phyloP scores from a whole-genome alignment of 2,797 vertebrate genomes.

The Scolopax rusticola region DNA sequence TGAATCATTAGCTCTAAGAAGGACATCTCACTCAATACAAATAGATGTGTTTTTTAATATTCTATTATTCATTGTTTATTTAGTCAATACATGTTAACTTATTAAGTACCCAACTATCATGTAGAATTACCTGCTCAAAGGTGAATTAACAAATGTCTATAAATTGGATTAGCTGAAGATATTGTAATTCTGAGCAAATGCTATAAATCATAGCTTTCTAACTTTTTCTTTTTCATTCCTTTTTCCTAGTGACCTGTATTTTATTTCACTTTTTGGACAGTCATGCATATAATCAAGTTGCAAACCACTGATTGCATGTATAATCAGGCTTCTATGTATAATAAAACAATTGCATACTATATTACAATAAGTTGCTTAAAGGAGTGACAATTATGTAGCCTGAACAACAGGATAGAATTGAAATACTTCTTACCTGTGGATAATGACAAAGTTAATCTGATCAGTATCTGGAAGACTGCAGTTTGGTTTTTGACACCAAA shows the following conservation, averaged over 20 bases:
- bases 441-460: slow-evolving; percentile 44
- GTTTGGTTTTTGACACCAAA: slow-evolving; percentile 32
- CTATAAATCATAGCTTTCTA: neutral
- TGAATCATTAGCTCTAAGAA: neutral
- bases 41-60: neutral
- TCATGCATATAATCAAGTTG: neutral
- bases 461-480: neutral
- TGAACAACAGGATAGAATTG: neutral
- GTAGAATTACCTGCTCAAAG: neutral
- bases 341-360: slow-evolving; percentile 1
- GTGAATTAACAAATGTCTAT: neutral
- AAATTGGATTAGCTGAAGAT: neutral
- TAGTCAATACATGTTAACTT: neutral
- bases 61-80: neutral
- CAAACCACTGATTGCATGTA: neutral
- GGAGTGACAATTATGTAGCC: slow-evolving; percentile 47
- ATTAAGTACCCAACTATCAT: neutral
- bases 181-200: neutral
- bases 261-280: slow-evolving; percentile 6
- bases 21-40: neutral
- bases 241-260: neutral
- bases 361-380: slow-evolving; percentile 43
- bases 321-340: neutral
- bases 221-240: neutral
- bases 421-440: slow-evolving; percentile 25